phyloP scores from a whole-genome alignment of 2,113 vertebrate species.

The Myotis davidii region DNA sequence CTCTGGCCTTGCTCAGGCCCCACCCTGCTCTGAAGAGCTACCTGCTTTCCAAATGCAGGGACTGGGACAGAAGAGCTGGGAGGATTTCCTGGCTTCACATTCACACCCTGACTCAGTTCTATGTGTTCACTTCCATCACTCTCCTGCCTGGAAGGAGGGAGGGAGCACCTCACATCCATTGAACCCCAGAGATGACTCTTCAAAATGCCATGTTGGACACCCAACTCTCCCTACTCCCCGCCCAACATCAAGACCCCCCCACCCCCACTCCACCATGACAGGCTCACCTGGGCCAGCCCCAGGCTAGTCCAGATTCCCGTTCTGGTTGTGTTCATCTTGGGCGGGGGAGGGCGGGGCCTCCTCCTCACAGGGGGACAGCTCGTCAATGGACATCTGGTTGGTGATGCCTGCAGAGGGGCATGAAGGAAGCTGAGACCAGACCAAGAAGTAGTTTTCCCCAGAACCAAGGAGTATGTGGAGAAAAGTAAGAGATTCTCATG shows the following conservation, averaged over 20 bases:
- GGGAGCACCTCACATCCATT: neutral
- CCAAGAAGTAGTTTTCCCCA: neutral
- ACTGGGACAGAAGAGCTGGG: neutral
- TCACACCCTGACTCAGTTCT: neutral
- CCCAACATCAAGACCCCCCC: neutral
- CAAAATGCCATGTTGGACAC: neutral
- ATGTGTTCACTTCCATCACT: neutral
- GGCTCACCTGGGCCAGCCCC: constrained; percentile 63
- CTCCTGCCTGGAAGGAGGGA: neutral
- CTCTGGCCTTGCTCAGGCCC: neutral
- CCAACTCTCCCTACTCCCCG: neutral
- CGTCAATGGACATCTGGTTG: constrained; percentile 88
- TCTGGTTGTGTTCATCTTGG: constrained; percentile 80
- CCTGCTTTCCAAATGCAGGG: neutral
- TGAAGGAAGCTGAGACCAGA: neutral
- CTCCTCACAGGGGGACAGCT: constrained; percentile 83
- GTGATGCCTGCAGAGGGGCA: constrained; percentile 82
- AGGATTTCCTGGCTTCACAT: neutral
- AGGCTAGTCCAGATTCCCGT: constrained; percentile 86
- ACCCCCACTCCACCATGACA: rapidly evolving
- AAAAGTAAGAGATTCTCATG: neutral
- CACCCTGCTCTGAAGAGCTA: neutral
- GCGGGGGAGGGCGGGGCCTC: constrained; percentile 54
- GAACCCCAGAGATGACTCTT: neutral
- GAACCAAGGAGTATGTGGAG: neutral